Evolutionary conservation across 2,888 invertebrate genomes (phyloP).

Genomic region (Volucella inflata): DNA sequence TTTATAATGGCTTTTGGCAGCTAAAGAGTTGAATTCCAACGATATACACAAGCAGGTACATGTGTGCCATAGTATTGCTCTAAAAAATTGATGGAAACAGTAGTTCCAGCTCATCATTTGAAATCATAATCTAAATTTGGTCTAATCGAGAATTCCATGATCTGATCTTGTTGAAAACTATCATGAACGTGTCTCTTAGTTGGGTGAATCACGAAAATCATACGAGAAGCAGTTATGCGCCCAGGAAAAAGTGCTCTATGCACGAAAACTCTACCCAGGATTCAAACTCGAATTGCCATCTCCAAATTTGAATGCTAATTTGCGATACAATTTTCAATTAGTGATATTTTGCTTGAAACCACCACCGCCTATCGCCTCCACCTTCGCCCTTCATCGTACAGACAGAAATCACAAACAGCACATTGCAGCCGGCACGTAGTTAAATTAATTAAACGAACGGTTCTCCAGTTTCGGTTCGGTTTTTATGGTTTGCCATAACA

Average conservation of each 20-base stretch:
- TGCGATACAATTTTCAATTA: slow-evolving; percentile 74
- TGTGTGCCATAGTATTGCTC: too few species aligned
- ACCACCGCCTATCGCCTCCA: not conserved
- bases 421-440: slow-evolving; percentile 73
- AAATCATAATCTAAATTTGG: slow-evolving; percentile 22
- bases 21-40: too few species aligned
- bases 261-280: slow-evolving; percentile 37
- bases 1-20: too few species aligned
- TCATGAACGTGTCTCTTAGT: slow-evolving; percentile 18
- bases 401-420: slow-evolving; percentile 51
- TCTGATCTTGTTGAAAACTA: slow-evolving; percentile 1
- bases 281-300: slow-evolving; percentile 56
- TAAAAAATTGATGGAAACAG: too few species aligned
- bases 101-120: not conserved
- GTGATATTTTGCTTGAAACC: slow-evolving; percentile 62
- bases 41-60: too few species aligned
- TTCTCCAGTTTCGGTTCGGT: slow-evolving; percentile 65
- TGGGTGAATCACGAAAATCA: slow-evolving; percentile 55
- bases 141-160: slow-evolving; percentile 19
- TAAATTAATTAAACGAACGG: slow-evolving; percentile 76
- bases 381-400: slow-evolving; percentile 7
- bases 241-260: slow-evolving; percentile 16
- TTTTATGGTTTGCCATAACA: slow-evolving; percentile 70
- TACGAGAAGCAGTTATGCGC: slow-evolving; percentile 10
- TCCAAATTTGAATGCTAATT: slow-evolving; percentile 76